Base-by-base conservation (phyloP, 2,113 vertebrate species). In the Strigops habroptila region DNA sequence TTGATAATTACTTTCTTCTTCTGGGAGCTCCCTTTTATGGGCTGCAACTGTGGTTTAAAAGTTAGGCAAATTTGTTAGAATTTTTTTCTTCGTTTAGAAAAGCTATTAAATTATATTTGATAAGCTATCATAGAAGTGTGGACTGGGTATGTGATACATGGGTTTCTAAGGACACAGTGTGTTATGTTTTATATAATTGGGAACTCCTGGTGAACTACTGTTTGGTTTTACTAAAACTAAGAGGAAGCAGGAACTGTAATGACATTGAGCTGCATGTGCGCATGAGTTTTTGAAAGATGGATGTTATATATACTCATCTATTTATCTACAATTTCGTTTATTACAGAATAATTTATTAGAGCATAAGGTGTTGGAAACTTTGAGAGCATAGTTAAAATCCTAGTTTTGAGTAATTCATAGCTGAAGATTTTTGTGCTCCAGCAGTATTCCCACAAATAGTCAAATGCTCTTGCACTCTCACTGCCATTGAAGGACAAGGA, bases 361-460 rank as follows among this genome's bases (percentile, higher is more conserved):
- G 9, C 5, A 10, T n/a, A n/a, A 48, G 28, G 8, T 43, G 10
- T 31, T 77, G 12, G 55, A 49, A 64, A 64, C 15, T 51, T 59
- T 14, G 28, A 82, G 8, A 74, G 2, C 25, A 27, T 41, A 86
- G n/a, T 57, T 46, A 67, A 75, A 79, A 41, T 52, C 18, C 17
- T 18, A 76, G 3, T 55, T 64, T 33, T 82, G 13, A 62, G 19
- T 18, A 79, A 76, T 3, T 1, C 0, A 0, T 23, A 39, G 35
- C 28, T 70, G 46, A 80, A 85, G 51, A 39, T 16, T 28, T 88
- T 49, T 13, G 13, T 59, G 1, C 10, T 68, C 12, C 59, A 76
- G 44, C 7, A 41, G 8, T 31, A 53, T 86, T 68, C 14, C 31
- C 27, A 93, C 7, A 21, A 53, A 19, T 1, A 76, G 18, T 59